These are phyloP conservation scores for Planiliza haematocheilus DNA, from an alignment of 2,113 vertebrate species.

Conservation along the genomic window DNA sequence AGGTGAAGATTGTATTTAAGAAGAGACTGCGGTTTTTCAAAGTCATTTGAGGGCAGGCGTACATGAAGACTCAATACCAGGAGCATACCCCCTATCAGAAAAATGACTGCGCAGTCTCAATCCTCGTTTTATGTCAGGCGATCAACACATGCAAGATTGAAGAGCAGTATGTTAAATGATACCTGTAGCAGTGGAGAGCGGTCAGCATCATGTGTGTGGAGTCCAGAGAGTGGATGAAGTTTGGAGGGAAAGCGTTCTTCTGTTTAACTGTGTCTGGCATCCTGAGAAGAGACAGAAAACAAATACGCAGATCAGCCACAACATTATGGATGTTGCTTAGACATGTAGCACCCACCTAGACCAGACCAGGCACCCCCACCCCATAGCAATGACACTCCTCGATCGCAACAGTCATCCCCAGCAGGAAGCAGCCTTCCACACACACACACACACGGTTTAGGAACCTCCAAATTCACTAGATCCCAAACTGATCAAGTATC, in stretches of 20 bases:
- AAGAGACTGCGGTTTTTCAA: neutral
- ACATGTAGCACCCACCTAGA: too few species aligned
- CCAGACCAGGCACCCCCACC: too few species aligned
- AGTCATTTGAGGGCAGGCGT: neutral
- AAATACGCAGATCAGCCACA: neutral
- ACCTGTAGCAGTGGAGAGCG: conserved; percentile 92
- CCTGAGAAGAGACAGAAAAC: conserved; percentile 75
- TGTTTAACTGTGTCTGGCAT: conserved; percentile 93
- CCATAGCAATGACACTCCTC: too few species aligned
- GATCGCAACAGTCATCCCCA: too few species aligned
- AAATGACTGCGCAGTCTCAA: neutral
- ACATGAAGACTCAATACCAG: accelerated
- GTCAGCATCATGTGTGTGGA: conserved; percentile 99
- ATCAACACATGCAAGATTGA: neutral
- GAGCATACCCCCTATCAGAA: too few species aligned
- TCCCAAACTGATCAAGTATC: too few species aligned
- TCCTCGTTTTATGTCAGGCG: neutral
- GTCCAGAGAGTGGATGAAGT: conserved; percentile 98
- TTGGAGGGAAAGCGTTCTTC: conserved; percentile 97
- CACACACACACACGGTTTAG: too few species aligned
- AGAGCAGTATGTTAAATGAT: neutral
- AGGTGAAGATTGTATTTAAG: conserved; percentile 4
- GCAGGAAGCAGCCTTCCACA: too few species aligned
- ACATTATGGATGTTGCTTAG: too few species aligned
- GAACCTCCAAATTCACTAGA: too few species aligned